Percentiles rank a stretch among this genome's conserved stretches.
Conservation (phyloP, 2,888 invertebrate genomes). For the Galeopsomyia nigrocyanea region DNA sequence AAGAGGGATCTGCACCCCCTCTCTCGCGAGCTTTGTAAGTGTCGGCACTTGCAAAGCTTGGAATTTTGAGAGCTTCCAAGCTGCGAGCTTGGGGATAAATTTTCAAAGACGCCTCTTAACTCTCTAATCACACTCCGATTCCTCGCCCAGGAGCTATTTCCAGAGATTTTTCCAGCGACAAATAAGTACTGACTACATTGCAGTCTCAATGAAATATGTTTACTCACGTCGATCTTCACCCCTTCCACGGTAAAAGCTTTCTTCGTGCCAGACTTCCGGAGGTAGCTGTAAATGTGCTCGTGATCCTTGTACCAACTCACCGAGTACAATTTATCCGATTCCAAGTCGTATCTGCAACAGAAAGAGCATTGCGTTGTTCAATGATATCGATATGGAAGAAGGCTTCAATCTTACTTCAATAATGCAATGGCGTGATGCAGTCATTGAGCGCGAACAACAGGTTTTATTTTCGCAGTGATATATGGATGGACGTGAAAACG, state of each 20-base stretch:
- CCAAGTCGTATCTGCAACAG: constrained; percentile 68
- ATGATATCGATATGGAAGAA: too few species aligned
- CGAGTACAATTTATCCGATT: constrained; percentile 68
- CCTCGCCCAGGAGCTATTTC: not conserved
- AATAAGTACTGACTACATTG: not conserved
- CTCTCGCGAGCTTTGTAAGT: too few species aligned
- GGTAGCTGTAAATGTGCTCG: constrained; percentile 70
- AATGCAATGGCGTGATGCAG: too few species aligned
- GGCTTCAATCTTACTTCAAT: too few species aligned
- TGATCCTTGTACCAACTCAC: constrained; percentile 71
- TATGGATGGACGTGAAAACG: too few species aligned
- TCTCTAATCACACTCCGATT: not conserved
- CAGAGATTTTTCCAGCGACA: not conserved
- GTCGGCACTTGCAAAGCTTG: not conserved
- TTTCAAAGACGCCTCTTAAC: constrained; percentile 2
- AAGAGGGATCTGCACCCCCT: too few species aligned
- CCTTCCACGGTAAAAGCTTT: constrained; percentile 37
- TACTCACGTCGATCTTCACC: constrained; percentile 47
- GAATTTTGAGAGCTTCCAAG: constrained; percentile 16
- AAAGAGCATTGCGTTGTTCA: not conserved
- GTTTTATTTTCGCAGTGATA: too few species aligned
- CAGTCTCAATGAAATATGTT: not conserved
- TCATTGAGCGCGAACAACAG: too few species aligned
- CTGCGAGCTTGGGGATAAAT: constrained; percentile 6
- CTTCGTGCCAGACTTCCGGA: constrained; percentile 56